phyloP scores from a whole-genome alignment of 2,888 invertebrate genomes.

The Mimachlamys varia region DNA sequence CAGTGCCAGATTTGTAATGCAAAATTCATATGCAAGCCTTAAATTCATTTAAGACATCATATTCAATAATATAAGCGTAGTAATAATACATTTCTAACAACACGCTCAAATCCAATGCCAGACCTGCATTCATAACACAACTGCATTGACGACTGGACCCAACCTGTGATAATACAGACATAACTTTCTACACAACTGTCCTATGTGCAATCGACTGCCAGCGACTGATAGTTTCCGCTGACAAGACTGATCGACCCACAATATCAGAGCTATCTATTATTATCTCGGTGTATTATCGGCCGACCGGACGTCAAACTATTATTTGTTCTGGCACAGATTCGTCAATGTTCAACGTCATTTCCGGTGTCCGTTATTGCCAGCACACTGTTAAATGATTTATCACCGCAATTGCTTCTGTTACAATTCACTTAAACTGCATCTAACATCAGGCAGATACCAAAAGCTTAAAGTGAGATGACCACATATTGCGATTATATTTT shows the following conservation, averaged over 20 bases:
- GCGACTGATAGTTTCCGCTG: neutral
- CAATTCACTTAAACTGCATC: neutral
- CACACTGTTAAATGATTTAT: neutral
- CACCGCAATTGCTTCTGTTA: neutral
- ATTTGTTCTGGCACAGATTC: neutral
- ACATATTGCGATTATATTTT: too few relatives aligned
- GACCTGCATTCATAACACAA: too few relatives aligned
- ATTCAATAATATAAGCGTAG: too few relatives aligned
- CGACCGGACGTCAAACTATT: neutral
- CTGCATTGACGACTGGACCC: too few relatives aligned
- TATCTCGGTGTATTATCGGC: neutral
- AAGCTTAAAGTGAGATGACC: too few relatives aligned
- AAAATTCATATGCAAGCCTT: too few relatives aligned
- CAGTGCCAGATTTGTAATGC: too few relatives aligned
- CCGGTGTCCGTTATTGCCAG: neutral
- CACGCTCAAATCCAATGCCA: too few relatives aligned
- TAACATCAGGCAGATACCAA: too few relatives aligned
- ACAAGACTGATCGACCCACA: slow-evolving; percentile 5
- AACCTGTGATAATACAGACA: neutral
- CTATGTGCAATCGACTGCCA: neutral
- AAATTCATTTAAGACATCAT: too few relatives aligned
- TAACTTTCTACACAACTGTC: neutral
- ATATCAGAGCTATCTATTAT: neutral
- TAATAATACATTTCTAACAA: too few relatives aligned
- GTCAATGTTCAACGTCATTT: slow-evolving; percentile 8